Evolutionary conservation across 2,797 vertebrate genomes (phyloP), one percentile per base, ranked within the genome.

Genomic region (Eospalax fontanierii): DNA sequence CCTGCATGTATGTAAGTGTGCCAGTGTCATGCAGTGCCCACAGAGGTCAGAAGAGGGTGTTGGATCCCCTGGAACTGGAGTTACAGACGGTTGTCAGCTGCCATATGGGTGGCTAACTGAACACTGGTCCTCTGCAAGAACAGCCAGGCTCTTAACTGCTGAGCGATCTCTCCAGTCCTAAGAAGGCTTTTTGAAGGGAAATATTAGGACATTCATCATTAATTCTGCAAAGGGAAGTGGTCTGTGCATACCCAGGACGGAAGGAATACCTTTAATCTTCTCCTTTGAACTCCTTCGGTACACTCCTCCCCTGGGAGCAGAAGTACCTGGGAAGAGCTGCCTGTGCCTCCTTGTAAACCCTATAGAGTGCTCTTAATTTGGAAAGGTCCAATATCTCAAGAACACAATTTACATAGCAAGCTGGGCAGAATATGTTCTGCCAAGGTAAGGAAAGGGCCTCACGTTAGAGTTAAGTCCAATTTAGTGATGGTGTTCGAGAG

Each of bases 381-480:
- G 10, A 92, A 38, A 50, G 24, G 19, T 15, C 59, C 59, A 92
- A 14, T 46, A 24, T 14, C 26, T 80, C 30, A 89, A n/a, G 43
- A 89, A 88, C 50, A 85, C 38, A 50, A n/a, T n/a, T 70, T 66
- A 10, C 4, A 54, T 28, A 12, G 26, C 2, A 89, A 35, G 26
- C 71, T 66, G 82, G 89, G 40, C 22, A 71, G 22, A 61, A 38
- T 81, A 83, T 40, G 16, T 28, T 30, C 66, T 90, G n/a, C 26
- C 57, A 61, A 63, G 43, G 16, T 35, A 70, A 76, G 50, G 26
- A 91, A 61, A 81, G 83, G 40, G n/a, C 35, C 15, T 75, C 71
- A 71, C 40, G 82, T 76, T 71, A 88, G 46, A 19, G 33, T 78
- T 83, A 83, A 87, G n/a, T 61, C 82, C 26, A 83, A 78, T 54